Evolutionary conservation across 2,888 invertebrate genomes (phyloP).

Genomic region (Melieria omissa): DNA sequence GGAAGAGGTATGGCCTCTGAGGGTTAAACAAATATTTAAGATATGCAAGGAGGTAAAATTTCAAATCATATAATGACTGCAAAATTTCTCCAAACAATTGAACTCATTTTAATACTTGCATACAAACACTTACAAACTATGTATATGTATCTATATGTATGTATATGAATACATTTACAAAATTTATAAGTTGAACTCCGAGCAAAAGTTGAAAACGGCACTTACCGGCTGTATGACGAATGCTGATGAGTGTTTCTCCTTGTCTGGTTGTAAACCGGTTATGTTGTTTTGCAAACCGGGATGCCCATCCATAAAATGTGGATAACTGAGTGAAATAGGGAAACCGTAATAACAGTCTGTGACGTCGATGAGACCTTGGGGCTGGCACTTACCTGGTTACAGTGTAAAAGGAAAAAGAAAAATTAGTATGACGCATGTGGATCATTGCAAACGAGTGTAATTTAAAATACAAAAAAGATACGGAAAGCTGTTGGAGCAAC

Average conservation of each 20-base stretch:
- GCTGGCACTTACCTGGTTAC: slow-evolving; percentile 73
- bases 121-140: no score
- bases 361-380: slow-evolving; percentile 83
- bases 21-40: no score
- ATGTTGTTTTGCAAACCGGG: slow-evolving; percentile 73
- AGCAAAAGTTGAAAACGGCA: slow-evolving; percentile 38
- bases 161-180: no score
- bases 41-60: no score
- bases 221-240: slow-evolving; percentile 84
- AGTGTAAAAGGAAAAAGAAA: slow-evolving; percentile 24
- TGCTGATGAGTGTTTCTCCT: slow-evolving; percentile 74
- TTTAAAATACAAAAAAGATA: no score
- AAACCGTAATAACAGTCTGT: slow-evolving; percentile 90
- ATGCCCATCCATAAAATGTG: slow-evolving; percentile 85
- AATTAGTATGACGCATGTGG: slow-evolving; percentile 26
- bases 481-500: no score
- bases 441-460: slow-evolving; percentile 10
- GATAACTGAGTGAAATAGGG: slow-evolving; percentile 88
- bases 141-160: no score
- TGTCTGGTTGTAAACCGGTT: slow-evolving; percentile 75
- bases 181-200: no score
- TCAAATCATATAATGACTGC: no score
- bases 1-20: no score
- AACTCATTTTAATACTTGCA: no score
- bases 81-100: no score